Evolutionary conservation across 2,797 vertebrate genomes (phyloP), one percentile per base, ranked within the genome.

Genomic region (Parambassis ranga): DNA sequence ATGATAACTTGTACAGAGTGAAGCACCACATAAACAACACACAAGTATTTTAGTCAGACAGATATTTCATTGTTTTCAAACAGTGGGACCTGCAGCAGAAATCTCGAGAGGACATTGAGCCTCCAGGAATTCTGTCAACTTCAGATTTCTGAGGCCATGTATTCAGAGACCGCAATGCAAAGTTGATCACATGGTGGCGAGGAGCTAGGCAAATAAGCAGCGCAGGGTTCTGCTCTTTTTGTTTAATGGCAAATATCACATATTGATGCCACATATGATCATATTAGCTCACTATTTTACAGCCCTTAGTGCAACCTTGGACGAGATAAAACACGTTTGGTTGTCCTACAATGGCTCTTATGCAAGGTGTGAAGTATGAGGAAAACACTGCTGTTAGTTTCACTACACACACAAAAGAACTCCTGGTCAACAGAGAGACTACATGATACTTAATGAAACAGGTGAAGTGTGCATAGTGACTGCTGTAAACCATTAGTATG

Each of bases 111-210:
- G 14, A 27, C 3, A 55, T 61, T 59, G 48, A 76, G 65, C 60
- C 61, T 69, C 46, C 13, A 75, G 63, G 71, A 82, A 81, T 77
- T 65, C 69, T 71, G 59, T 44, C 14, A 7, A 57, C 62, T 68
- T 80, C 51, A 79, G 75, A 75, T 77, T 73, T 79, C 71, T 3
- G 14, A 16, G 43, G 33, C 37, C 64, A 59, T 63, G 41, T 51
- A 61, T 71, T 65, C 64, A 76, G 75, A 81, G 23, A 46, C 55
- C 58, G 62, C 44, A 46, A 79, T 80, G 77, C 70, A 86, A 86
- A 81, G 63, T 77, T 43, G 48, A 71, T 82, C 72, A 77, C 79
- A 69, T 71, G 77, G 53, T 30, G 52, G 13, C 1, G 9, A 50
- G 51, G 67, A 69, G 55, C 57, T 33, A 78, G 9, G 58, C 27